Conservation (phyloP, 2,888 invertebrate genomes). For the Tipula unca region DNA sequence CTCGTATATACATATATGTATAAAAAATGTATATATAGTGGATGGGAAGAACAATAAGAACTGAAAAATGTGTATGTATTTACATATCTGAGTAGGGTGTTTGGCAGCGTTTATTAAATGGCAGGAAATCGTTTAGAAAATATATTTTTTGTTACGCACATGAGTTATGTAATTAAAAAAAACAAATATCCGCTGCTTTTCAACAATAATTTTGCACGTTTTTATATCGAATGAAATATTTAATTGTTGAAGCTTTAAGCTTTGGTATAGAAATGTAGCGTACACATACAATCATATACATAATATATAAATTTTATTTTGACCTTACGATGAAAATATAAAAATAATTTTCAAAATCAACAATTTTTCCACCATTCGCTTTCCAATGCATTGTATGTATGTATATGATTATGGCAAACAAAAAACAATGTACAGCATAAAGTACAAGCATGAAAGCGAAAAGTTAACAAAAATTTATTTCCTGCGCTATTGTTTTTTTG, state of each 20-base stretch:
- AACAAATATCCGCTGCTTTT: neutral
- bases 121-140: neutral
- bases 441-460: neutral
- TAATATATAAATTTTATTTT: neutral
- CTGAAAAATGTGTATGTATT: neutral
- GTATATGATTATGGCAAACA: neutral
- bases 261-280: neutral
- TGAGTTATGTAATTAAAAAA: too few species aligned
- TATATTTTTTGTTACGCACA: neutral
- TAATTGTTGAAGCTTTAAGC: neutral
- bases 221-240: neutral
- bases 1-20: neutral
- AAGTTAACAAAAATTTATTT: neutral
- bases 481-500: neutral
- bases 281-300: too few species aligned
- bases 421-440: neutral
- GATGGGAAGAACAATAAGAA: neutral
- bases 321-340: neutral
- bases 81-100: neutral
- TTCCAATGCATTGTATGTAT: too few species aligned
- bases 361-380: neutral
- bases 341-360: neutral
- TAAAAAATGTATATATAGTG: neutral
- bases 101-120: neutral
- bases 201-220: neutral